Percentiles rank a stretch among this genome's conserved stretches.
These are phyloP conservation scores for Apis florea DNA, from an alignment of 1,140 invertebrate genomes.

Conservation along the genomic window DNA sequence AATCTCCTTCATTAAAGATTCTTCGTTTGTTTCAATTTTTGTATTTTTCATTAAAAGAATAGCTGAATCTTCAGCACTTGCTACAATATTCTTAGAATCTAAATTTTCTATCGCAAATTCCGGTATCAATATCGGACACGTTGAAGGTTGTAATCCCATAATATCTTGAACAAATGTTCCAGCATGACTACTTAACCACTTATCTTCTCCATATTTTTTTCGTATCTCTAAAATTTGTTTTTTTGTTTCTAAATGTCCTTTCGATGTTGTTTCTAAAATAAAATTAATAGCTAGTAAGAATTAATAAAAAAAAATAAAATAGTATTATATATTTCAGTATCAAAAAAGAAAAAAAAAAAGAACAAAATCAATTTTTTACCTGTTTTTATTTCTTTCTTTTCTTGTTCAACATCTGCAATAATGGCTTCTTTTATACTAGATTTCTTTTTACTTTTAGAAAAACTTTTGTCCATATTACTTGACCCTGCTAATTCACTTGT, in stretches of 20 bases:
- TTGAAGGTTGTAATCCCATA: slow-evolving; percentile 77
- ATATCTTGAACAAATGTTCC: slow-evolving; percentile 81
- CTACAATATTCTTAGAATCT: not conserved
- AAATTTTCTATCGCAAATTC: slow-evolving; percentile 12
- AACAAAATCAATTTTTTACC: slow-evolving; percentile 34
- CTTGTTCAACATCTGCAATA: slow-evolving; percentile 71
- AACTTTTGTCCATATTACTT: slow-evolving; percentile 39
- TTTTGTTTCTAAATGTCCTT: slow-evolving; percentile 82
- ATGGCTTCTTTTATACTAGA: slow-evolving; percentile 71
- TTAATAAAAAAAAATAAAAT: not conserved
- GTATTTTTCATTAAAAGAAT: not conserved
- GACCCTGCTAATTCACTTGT: slow-evolving; percentile 43
- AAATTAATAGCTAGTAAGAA: slow-evolving; percentile 7
- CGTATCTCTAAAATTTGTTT: slow-evolving; percentile 82
- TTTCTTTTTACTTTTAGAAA: slow-evolving; percentile 59
- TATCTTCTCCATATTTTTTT: slow-evolving; percentile 81
- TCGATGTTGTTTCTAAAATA: slow-evolving; percentile 65
- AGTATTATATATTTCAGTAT: not conserved
- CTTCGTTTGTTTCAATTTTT: not conserved
- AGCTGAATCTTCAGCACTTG: not conserved
- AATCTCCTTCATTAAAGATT: not conserved
- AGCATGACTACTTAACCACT: slow-evolving; percentile 82
- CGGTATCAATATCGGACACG: slow-evolving; percentile 29
- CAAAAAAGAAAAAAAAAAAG: not conserved
- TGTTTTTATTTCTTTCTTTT: slow-evolving; percentile 54